Evolutionary conservation across 2,797 vertebrate genomes (phyloP), one percentile per base, ranked within the genome.

Genomic region (Molossus molossus): DNA sequence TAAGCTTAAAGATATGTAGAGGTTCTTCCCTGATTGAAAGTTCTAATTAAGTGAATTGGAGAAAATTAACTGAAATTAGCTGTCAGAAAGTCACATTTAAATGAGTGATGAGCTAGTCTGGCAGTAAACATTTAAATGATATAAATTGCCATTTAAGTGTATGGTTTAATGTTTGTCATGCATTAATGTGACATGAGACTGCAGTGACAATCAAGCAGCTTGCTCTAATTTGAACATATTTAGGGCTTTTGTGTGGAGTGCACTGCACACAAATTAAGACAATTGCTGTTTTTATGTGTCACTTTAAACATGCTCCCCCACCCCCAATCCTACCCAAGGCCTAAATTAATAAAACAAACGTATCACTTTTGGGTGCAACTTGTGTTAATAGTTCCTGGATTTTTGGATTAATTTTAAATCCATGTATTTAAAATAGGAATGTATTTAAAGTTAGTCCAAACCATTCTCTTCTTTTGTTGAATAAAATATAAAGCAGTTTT

Each of bases 81-180:
- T 99, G 99, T 99, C 99, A 99, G 98, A 99, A 99, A 99, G 99
- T 99, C 99, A 98, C 99, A 99, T 99, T 99, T 99, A 99, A 99
- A 99, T 99, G 99, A 99, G 97, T 99, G 99, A 99, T 99, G 99
- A 98, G 97, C 98, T 98, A 96, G 98, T 98, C 98, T 98, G 97
- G 99, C 99, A 98, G 99, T 99, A 99, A 99, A 99, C 99, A 99
- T 99, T 99, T 99, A 99, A 99, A 99, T 99, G 99, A 99, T 99
- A 99, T 99, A 99, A 99, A 99, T 99, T 99, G 99, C 99, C 98
- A 98, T 99, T 99, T 99, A 99, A 99, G 99, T 99, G 99, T 99
- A 99, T 99, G 98, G 99, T 99, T 99, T 99, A 99, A 99, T 99
- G 99, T 99, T 99, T 99, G 99, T 99, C 99, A 99, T 99, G 98